A percentile compares a stretch with the other conserved stretches of the same genome.
Evolutionary conservation across 1,140 invertebrate genomes (phyloP).

Genomic region (Nylanderia fulva): DNA sequence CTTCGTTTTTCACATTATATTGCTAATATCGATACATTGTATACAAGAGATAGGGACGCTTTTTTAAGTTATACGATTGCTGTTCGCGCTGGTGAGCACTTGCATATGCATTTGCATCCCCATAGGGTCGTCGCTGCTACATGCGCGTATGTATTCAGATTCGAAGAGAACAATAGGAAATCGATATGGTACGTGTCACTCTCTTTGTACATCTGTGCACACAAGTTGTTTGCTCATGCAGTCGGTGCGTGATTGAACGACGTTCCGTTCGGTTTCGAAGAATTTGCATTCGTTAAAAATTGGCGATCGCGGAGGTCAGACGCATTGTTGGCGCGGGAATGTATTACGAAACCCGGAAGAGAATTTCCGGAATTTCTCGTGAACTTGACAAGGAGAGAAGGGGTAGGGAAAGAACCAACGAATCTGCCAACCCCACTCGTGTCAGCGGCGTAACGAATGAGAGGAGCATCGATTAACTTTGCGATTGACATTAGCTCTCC

Average conservation of each 20-base stretch:
- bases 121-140: constrained; percentile 1
- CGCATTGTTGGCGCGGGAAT: constrained; percentile 2
- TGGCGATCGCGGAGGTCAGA: constrained; percentile 65
- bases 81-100: not conserved
- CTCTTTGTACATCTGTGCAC: constrained; percentile 50
- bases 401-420: constrained; percentile 67
- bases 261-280: constrained; percentile 59
- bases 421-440: constrained; percentile 79
- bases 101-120: not conserved
- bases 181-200: constrained; percentile 73
- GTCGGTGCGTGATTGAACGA: constrained; percentile 72
- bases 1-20: not conserved
- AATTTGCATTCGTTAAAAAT: constrained; percentile 65
- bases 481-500: constrained; percentile 79
- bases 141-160: constrained; percentile 52
- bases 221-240: constrained; percentile 66
- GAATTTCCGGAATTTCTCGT: constrained; percentile 72
- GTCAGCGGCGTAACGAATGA: constrained; percentile 50
- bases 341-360: constrained; percentile 65
- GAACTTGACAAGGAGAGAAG: too few species aligned
- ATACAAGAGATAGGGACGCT: not conserved
- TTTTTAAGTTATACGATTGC: constrained; percentile 20
- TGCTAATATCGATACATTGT: not conserved
- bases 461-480: constrained; percentile 79
- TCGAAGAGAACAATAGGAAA: constrained; percentile 71